Evolutionary conservation across 2,113 vertebrate genomes (phyloP).

Genomic region (Poicephalus meyeri): DNA sequence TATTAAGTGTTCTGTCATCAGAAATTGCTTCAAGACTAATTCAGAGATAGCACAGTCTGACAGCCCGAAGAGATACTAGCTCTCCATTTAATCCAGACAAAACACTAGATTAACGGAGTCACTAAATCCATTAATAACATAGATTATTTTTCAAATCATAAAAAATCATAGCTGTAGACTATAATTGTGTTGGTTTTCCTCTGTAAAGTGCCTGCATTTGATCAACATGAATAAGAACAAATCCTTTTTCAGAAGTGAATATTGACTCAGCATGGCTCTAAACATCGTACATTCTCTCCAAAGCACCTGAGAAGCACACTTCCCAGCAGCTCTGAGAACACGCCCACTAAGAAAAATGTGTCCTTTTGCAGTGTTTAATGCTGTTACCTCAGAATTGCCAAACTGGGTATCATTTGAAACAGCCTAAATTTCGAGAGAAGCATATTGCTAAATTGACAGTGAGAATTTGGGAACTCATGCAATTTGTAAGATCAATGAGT

Average conservation of each 20-base stretch:
- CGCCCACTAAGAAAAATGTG: background rate
- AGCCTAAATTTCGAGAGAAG: background rate
- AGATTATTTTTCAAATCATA: background rate
- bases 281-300: rapidly evolving
- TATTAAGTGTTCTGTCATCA: background rate
- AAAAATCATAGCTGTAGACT: background rate
- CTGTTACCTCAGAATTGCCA: background rate
- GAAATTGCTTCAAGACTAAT: background rate
- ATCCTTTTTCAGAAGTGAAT: background rate
- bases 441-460: background rate
- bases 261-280: background rate
- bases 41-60: background rate
- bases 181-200: background rate
- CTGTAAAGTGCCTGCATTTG: background rate
- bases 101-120: background rate
- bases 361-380: background rate
- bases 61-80: background rate
- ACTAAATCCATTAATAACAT: background rate
- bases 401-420: background rate
- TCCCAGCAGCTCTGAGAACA: background rate
- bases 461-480: background rate
- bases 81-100: background rate
- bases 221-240: background rate
- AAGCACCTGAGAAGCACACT: background rate
- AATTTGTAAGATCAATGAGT: background rate